These are phyloP conservation scores for Pelusios castaneus DNA, from an alignment of 2,113 vertebrate species.

Conservation along the genomic window DNA sequence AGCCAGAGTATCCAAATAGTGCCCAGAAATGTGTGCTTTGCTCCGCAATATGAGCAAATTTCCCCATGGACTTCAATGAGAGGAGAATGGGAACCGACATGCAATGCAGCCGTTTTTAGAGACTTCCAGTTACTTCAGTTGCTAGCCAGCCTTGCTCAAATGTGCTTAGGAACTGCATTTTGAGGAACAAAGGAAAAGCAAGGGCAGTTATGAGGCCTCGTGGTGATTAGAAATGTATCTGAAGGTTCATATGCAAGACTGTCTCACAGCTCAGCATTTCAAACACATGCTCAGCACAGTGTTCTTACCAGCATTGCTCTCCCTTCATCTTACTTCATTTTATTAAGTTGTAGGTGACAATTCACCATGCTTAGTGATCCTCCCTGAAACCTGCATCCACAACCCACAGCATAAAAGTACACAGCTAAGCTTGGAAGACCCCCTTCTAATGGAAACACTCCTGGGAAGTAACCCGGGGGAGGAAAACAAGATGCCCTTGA, in stretches of 20 bases:
- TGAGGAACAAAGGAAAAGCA: background rate
- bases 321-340: background rate
- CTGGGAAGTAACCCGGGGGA: background rate
- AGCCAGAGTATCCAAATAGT: background rate
- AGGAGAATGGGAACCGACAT: background rate
- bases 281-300: background rate
- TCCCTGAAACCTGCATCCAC: background rate
- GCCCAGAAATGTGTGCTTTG: background rate
- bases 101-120: background rate
- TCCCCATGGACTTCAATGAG: background rate
- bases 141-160: background rate
- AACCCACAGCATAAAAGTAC: background rate
- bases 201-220: background rate
- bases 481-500: background rate
- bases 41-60: slow-evolving; percentile 3
- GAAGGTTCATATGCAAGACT: background rate
- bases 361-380: background rate
- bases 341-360: background rate
- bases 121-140: background rate
- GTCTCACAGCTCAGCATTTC: background rate
- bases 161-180: background rate
- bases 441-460: background rate
- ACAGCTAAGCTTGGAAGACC: background rate
- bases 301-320: background rate
- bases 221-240: background rate